Conservation (phyloP, 2,888 invertebrate genomes). For the Pterostichus niger region DNA sequence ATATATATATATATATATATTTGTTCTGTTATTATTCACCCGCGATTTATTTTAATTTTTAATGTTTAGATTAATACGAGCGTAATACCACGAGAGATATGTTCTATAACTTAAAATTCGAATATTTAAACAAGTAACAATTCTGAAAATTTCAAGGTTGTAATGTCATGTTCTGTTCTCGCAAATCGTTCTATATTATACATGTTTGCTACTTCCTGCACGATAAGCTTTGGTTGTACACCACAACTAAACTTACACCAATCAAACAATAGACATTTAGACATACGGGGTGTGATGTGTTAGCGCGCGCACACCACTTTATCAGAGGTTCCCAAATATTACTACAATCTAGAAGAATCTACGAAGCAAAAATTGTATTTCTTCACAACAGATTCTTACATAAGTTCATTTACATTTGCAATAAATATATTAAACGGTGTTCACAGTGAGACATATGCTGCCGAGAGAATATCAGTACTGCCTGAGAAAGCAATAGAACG, state of each 20-base stretch:
- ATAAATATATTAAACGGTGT: too few relatives aligned
- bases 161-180: conserved; percentile 4
- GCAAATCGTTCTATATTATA: conserved; percentile 20
- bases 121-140: too few relatives aligned
- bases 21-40: too few relatives aligned
- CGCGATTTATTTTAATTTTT: too few relatives aligned
- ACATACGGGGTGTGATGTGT: conserved; percentile 25
- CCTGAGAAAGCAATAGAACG: too few relatives aligned
- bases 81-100: too few relatives aligned
- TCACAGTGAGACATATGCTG: too few relatives aligned
- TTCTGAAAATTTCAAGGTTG: not conserved
- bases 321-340: conserved; percentile 24
- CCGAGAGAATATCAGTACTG: too few relatives aligned
- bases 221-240: conserved; percentile 31
- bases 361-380: not conserved
- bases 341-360: not conserved
- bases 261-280: conserved; percentile 2
- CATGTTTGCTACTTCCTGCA: conserved; percentile 51
- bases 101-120: not conserved
- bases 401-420: too few relatives aligned
- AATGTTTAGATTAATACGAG: too few relatives aligned
- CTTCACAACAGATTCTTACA: too few relatives aligned
- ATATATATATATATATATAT: too few relatives aligned
- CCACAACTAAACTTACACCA: conserved; percentile 51
- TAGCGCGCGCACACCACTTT: conserved; percentile 48